These are phyloP conservation scores for Psephotus haematonotus DNA, from an alignment of 2,113 vertebrate species.

Conservation along the genomic window DNA sequence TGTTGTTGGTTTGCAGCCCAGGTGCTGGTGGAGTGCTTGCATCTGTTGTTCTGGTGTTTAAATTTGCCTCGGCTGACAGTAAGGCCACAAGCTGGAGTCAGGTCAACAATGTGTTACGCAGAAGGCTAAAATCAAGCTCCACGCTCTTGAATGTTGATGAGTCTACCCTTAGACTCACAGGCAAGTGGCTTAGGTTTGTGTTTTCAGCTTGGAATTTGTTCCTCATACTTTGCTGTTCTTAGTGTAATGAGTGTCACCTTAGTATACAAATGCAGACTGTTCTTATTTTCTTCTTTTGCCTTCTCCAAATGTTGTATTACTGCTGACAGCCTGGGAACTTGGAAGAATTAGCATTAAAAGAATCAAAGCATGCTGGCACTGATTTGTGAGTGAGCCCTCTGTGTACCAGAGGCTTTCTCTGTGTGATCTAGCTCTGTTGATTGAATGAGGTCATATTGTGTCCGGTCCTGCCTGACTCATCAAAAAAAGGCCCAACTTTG, in stretches of 20 bases:
- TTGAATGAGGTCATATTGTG: neutral
- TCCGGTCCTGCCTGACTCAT: neutral
- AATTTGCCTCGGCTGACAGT: conserved; percentile 51
- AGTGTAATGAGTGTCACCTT: neutral
- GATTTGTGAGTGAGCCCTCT: neutral
- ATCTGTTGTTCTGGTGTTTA: conserved; percentile 71
- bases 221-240: neutral
- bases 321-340: neutral
- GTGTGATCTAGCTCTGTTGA: neutral
- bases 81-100: neutral
- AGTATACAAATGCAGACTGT: neutral
- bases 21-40: conserved; percentile 57
- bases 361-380: neutral
- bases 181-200: conserved; percentile 61
- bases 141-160: conserved; percentile 50
- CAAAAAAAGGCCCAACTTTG: neutral
- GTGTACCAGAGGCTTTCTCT: neutral
- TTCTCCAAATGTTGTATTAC: neutral
- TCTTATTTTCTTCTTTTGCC: neutral
- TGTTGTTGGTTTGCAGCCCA: conserved; percentile 70
- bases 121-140: conserved; percentile 42
- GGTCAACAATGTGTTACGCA: conserved; percentile 39
- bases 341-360: neutral
- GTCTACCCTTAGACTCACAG: conserved; percentile 67
- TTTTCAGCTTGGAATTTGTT: neutral